Evolutionary conservation across 2,888 invertebrate species (phyloP).

Genomic region (Exocentrus adspersus): DNA sequence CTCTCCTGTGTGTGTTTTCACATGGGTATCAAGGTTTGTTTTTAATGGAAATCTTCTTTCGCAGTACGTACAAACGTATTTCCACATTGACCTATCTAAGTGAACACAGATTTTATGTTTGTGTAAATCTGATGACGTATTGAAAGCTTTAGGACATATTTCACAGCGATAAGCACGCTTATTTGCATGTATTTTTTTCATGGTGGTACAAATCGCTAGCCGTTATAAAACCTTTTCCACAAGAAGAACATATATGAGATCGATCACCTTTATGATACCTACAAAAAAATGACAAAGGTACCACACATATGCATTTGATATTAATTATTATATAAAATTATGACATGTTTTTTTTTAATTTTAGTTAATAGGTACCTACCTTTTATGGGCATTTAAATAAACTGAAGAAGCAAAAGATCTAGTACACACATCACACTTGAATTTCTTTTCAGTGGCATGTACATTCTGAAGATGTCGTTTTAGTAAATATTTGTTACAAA

Average conservation of each 20-base stretch:
- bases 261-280: slow-evolving; percentile 53
- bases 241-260: slow-evolving; percentile 56
- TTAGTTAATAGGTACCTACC: no score
- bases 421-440: slow-evolving; percentile 55
- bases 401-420: slow-evolving; percentile 56
- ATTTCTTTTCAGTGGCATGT: slow-evolving; percentile 56
- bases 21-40: slow-evolving; percentile 56
- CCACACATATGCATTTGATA: no score
- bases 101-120: slow-evolving; percentile 60
- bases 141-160: slow-evolving; percentile 58
- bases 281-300: no score
- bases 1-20: slow-evolving; percentile 57
- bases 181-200: slow-evolving; percentile 59
- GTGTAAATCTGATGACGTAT: slow-evolving; percentile 58
- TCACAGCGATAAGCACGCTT: slow-evolving; percentile 56
- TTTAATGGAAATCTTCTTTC: slow-evolving; percentile 55
- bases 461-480: slow-evolving; percentile 55
- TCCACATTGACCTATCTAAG: slow-evolving; percentile 54
- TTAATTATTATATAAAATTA: no score
- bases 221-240: slow-evolving; percentile 63
- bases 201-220: slow-evolving; percentile 58
- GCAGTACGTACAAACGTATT: slow-evolving; percentile 55
- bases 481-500: slow-evolving; percentile 54
- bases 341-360: no score
- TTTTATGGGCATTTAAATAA: slow-evolving; percentile 57